phyloP scores from a whole-genome alignment of 2,888 invertebrate species.

The Cyaniris semiargus region DNA sequence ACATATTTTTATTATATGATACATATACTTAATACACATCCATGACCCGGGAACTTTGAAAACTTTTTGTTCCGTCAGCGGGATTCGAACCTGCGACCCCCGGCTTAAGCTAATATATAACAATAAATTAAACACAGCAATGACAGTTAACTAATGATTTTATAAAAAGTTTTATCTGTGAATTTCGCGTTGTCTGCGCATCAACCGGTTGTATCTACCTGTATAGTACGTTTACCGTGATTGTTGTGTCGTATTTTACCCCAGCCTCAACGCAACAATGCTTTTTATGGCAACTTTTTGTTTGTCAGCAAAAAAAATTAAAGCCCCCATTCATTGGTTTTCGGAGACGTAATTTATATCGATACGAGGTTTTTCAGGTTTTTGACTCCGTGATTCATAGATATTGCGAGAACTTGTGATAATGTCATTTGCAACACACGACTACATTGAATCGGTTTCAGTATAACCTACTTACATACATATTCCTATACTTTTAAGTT shows the following conservation, averaged over 20 bases:
- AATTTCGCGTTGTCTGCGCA: slow-evolving; percentile 46
- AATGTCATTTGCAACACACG: not conserved
- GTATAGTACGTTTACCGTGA: slow-evolving; percentile 60
- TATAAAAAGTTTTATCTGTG: slow-evolving; percentile 45
- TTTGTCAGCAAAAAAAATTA: slow-evolving; percentile 38
- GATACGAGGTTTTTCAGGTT: slow-evolving; percentile 13
- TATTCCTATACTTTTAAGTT: not conserved
- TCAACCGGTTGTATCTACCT: slow-evolving; percentile 55
- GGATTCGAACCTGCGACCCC: no score
- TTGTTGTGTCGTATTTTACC: slow-evolving; percentile 62
- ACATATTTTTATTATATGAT: no score
- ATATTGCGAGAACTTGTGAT: not conserved
- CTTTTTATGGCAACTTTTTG: slow-evolving; percentile 31
- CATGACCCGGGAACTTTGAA: no score
- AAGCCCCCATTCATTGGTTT: slow-evolving; percentile 24
- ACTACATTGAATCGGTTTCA: not conserved
- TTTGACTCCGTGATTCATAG: slow-evolving; percentile 21
- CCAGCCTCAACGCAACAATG: slow-evolving; percentile 44
- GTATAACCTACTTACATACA: not conserved
- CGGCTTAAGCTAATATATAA: no score
- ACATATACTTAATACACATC: no score
- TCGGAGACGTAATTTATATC: slow-evolving; percentile 25
- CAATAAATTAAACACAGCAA: no score
- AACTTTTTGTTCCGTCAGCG: no score
- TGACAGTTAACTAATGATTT: not conserved